Conservation (phyloP, 2,888 invertebrate species). For the Rhopalosiphum nymphaeae region DNA sequence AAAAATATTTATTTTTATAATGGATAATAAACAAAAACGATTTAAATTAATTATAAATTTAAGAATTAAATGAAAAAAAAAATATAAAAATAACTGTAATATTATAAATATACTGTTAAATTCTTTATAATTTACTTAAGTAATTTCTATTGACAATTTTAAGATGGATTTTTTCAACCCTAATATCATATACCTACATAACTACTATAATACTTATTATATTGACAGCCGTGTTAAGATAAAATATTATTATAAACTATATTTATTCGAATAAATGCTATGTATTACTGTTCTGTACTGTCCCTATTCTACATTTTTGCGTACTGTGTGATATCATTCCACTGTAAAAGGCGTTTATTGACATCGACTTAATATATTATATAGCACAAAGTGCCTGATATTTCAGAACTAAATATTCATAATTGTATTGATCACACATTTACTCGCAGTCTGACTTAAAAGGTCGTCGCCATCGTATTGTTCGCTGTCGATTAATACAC, state of each 20-base stretch:
- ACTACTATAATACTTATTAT: not conserved
- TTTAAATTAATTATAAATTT: not conserved
- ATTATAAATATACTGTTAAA: not conserved
- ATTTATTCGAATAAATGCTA: not conserved
- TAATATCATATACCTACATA: not conserved
- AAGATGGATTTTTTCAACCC: not conserved
- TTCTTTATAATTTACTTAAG: not conserved
- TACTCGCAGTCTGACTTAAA: not conserved
- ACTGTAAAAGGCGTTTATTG: not conserved
- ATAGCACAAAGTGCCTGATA: not conserved
- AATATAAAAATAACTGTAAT: not conserved
- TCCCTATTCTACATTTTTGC: not conserved
- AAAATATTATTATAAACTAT: not conserved
- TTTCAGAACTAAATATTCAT: not conserved
- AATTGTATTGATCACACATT: slow-evolving; percentile 4
- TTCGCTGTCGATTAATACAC: not conserved
- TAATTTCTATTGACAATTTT: not conserved
- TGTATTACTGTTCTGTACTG: not conserved
- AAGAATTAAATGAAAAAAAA: not conserved
- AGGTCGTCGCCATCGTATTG: not conserved
- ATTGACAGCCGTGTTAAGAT: not conserved
- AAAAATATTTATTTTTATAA: not conserved
- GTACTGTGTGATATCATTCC: not conserved
- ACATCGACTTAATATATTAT: not conserved
- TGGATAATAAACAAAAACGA: not conserved